Conservation (phyloP, 2,888 invertebrate species). For the Plagiodera versicolora region DNA sequence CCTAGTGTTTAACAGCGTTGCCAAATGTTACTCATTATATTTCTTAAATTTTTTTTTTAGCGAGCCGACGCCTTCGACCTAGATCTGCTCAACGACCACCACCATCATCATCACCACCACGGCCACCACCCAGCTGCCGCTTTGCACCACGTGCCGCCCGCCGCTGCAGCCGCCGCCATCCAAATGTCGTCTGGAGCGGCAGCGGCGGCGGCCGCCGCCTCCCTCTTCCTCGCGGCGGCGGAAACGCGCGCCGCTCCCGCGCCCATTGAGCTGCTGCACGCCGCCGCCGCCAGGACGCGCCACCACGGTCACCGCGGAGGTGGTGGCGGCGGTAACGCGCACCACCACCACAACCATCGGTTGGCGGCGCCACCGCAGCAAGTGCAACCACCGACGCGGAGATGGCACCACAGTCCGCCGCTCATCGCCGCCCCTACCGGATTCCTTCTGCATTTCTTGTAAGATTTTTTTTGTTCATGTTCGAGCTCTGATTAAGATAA, state of each 20-base stretch:
- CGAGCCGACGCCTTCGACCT: constrained; percentile 52
- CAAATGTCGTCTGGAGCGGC: constrained; percentile 54
- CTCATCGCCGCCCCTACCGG: constrained; percentile 56
- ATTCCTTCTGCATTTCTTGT: constrained; percentile 84
- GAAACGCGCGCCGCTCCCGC: constrained; percentile 52
- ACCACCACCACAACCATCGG: neutral
- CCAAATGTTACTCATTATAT: too few relatives aligned
- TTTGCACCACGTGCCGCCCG: constrained; percentile 54
- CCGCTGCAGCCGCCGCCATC: constrained; percentile 36
- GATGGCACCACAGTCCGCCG: constrained; percentile 56
- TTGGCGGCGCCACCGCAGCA: neutral
- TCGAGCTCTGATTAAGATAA: neutral
- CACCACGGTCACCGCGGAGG: constrained; percentile 32
- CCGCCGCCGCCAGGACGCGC: constrained; percentile 45
- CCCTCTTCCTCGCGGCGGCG: constrained; percentile 50
- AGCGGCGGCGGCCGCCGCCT: constrained; percentile 47
- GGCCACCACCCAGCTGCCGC: constrained; percentile 43
- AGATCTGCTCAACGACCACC: constrained; percentile 51
- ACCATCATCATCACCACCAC: constrained; percentile 44
- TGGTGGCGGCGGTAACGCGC: neutral
- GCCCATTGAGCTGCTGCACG: constrained; percentile 55
- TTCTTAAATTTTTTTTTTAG: constrained; percentile 29
- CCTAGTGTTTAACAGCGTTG: too few relatives aligned
- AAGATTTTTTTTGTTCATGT: constrained; percentile 41
- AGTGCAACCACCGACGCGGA: constrained; percentile 34